Percentiles rank a stretch among this genome's conserved stretches.
These are phyloP conservation scores for Capreolus pygargus DNA, from an alignment of 2,113 vertebrate species.

Conservation along the genomic window DNA sequence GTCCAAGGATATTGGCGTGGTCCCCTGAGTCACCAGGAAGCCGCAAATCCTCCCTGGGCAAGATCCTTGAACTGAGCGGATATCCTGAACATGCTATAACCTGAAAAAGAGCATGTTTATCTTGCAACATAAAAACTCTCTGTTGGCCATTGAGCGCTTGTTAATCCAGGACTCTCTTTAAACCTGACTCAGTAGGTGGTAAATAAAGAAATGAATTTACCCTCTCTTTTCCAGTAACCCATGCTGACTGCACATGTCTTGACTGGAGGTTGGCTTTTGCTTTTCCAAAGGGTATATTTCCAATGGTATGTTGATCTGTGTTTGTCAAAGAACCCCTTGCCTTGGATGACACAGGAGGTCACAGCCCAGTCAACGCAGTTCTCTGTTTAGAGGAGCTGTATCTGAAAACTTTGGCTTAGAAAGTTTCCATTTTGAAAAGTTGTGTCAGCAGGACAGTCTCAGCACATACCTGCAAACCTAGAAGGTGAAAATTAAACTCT, in stretches of 20 bases:
- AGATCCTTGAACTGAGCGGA: neutral
- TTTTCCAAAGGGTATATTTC: neutral
- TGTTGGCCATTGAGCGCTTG: neutral
- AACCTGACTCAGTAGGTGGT: neutral
- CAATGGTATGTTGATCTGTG: neutral
- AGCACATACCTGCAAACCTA: neutral
- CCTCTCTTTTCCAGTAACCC: neutral
- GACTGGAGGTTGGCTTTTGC: neutral
- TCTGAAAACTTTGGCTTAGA: neutral
- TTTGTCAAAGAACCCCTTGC: neutral
- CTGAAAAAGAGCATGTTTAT: neutral
- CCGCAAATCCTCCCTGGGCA: neutral
- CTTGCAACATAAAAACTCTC: conserved; percentile 4
- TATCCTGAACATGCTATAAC: conserved; percentile 3
- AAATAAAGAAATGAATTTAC: neutral
- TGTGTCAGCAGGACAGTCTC: neutral
- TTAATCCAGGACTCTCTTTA: neutral
- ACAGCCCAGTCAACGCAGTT: neutral
- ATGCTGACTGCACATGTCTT: neutral
- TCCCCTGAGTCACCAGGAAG: conserved; percentile 58
- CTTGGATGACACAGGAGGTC: neutral
- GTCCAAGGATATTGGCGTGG: conserved; percentile 1
- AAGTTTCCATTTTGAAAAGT: neutral
- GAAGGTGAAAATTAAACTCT: neutral
- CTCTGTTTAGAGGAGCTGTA: neutral